A percentile compares a stretch with the other conserved stretches of the same genome.
phyloP scores from a whole-genome alignment of 2,113 vertebrate genomes.

The Cryptomyrus ogoouensis region DNA sequence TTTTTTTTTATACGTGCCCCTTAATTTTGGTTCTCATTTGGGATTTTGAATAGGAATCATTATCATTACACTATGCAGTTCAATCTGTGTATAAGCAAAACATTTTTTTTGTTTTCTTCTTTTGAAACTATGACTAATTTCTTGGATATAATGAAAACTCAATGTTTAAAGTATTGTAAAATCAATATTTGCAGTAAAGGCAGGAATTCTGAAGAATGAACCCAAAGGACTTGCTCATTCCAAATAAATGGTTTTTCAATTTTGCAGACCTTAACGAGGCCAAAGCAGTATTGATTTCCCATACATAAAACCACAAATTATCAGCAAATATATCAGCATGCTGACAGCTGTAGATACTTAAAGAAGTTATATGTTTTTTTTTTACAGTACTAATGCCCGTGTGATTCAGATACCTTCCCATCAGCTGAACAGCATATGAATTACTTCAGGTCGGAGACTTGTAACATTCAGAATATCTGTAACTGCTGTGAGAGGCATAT shows the following conservation, averaged over 20 bases:
- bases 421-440: neutral
- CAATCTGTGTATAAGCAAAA: neutral
- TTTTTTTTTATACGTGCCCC: neutral
- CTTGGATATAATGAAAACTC: neutral
- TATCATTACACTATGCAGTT: neutral
- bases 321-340: neutral
- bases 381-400: neutral
- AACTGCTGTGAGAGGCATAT: neutral
- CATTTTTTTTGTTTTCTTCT: neutral
- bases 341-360: neutral
- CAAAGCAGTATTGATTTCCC: neutral
- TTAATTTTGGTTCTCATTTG: neutral
- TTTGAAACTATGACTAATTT: neutral
- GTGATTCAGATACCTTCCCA: neutral
- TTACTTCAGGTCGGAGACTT: neutral
- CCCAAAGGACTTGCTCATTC: neutral
- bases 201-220: neutral
- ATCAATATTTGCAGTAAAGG: neutral
- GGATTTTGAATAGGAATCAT: neutral
- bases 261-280: neutral
- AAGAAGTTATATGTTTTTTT: neutral
- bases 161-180: constrained; percentile 7
- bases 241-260: constrained; percentile 5
- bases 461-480: neutral
- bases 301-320: neutral